Conservation (phyloP, 2,888 invertebrate genomes). For the Nipponacmea schrenckii region DNA sequence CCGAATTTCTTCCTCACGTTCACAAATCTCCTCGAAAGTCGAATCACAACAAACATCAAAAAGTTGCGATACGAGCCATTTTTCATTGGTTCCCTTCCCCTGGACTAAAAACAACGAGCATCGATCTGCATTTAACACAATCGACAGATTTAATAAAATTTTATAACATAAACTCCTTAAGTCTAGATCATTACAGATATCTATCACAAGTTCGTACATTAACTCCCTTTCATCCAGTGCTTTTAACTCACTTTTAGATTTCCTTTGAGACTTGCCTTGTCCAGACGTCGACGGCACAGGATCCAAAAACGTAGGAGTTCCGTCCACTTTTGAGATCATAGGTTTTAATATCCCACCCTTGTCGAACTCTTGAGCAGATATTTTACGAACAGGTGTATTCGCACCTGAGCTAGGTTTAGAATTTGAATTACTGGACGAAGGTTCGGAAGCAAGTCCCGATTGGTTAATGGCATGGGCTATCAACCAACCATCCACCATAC, state of each 20-base stretch:
- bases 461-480: slow-evolving; percentile 70
- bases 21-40: slow-evolving; percentile 84
- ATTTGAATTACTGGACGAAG: slow-evolving; percentile 56
- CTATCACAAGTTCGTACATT: slow-evolving; percentile 66
- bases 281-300: slow-evolving; percentile 57
- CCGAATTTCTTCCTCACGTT: slow-evolving; percentile 86
- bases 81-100: slow-evolving; percentile 69
- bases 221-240: slow-evolving; percentile 65
- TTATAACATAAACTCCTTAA: slow-evolving; percentile 65
- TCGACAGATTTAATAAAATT: slow-evolving; percentile 65
- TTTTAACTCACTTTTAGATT: slow-evolving; percentile 72
- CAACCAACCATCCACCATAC: slow-evolving; percentile 93
- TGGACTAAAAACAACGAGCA: slow-evolving; percentile 67
- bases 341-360: slow-evolving; percentile 89
- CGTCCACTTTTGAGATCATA: slow-evolving; percentile 88
- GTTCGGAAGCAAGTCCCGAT: slow-evolving; percentile 44
- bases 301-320: slow-evolving; percentile 87
- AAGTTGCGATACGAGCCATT: slow-evolving; percentile 72
- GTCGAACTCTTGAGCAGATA: slow-evolving; percentile 96
- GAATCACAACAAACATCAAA: slow-evolving; percentile 64
- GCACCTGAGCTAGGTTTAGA: slow-evolving; percentile 77
- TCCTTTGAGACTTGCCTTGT: slow-evolving; percentile 70
- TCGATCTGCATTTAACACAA: slow-evolving; percentile 64
- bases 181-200: slow-evolving; percentile 67
- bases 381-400: slow-evolving; percentile 91